phyloP scores from a whole-genome alignment of 1,140 invertebrate genomes.

The Bursaphelenchus mucronatus region DNA sequence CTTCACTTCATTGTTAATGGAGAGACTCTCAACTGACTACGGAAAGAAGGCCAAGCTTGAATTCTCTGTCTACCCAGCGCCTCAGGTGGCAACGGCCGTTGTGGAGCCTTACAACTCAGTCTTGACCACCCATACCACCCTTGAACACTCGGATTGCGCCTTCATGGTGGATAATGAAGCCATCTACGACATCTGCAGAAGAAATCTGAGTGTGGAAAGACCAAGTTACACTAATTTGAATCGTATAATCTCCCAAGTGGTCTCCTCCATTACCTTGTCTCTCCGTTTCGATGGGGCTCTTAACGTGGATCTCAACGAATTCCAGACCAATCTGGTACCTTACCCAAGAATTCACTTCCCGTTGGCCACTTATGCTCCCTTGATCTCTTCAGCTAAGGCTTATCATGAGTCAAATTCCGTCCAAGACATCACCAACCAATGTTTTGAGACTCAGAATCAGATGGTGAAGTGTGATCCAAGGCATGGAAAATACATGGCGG shows the following conservation, averaged over 20 bases:
- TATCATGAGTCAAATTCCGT: slow-evolving; percentile 71
- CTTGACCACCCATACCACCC: slow-evolving; percentile 74
- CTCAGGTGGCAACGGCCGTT: slow-evolving; percentile 70
- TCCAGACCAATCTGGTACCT: slow-evolving; percentile 70
- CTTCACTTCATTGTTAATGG: slow-evolving; percentile 73
- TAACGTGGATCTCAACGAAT: slow-evolving; percentile 71
- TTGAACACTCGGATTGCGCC: slow-evolving; percentile 75
- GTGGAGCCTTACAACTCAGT: slow-evolving; percentile 78
- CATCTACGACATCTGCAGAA: slow-evolving; percentile 66
- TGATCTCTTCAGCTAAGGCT: slow-evolving; percentile 78
- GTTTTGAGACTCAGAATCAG: slow-evolving; percentile 81
- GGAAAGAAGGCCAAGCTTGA: slow-evolving; percentile 72
- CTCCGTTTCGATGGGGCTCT: slow-evolving; percentile 72
- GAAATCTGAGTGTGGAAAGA: slow-evolving; percentile 70
- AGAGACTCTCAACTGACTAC: slow-evolving; percentile 70
- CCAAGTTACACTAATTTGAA: slow-evolving; percentile 74
- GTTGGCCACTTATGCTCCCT: slow-evolving; percentile 77
- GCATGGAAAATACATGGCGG: slow-evolving; percentile 61
- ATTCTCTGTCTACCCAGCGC: slow-evolving; percentile 75
- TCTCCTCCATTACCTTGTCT: slow-evolving; percentile 68
- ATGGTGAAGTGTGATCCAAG: slow-evolving; percentile 72
- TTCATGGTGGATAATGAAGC: slow-evolving; percentile 81
- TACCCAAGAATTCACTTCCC: slow-evolving; percentile 69
- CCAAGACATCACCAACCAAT: slow-evolving; percentile 78
- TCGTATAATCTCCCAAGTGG: slow-evolving; percentile 64